Base-by-base conservation (phyloP, 2,888 invertebrate genomes). In the Tromatobia lineatoria region DNA sequence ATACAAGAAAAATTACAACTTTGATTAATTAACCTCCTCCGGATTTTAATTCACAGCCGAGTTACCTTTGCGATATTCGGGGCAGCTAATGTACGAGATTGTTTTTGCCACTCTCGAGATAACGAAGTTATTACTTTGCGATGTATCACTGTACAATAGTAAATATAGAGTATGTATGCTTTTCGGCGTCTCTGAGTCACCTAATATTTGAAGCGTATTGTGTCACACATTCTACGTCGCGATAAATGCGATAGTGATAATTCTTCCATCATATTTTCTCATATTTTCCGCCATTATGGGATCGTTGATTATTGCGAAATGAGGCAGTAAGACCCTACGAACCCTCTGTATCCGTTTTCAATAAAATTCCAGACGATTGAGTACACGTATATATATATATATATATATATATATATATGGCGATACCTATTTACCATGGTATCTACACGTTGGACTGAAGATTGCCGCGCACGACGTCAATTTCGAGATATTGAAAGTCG, bases 401-500 rank as follows among this genome's bases (percentile, higher is more conserved):
- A n/a, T n/a, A n/a, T n/a, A n/a, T n/a, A n/a, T n/a, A n/a, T 50
- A 11, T 45, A 57, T 18, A n/a, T n/a, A 67, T 57, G 13, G 1
- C 29, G 3, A 66, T 23, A n/a, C 1, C 25, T 57, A 57, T 57
- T 57, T 15, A 25, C 57, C 13, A 54, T 23, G 1, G 15, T 18
- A 66, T 50, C 11, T 25, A 52, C 38, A n/a, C 25, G 7, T n/a
- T n/a, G 42, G 54, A 38, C 23, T 11, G 23, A 13, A 59, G 59
- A 29, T 59, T 59, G 29, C 69, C 70, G 67, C 45, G 59, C 45
- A 25, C 42, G 59, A 54, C 61, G 34, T 75, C 70, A 64, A 75
- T 75, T 79, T 79, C 34, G 57, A 20, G 74, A 69, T 70, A 73
- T 74, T 54, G 69, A 23, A 47, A 64, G 64, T 75, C 69, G 78